Conservation (phyloP, 2,113 vertebrate species). For the Lepisosteus osseus region DNA sequence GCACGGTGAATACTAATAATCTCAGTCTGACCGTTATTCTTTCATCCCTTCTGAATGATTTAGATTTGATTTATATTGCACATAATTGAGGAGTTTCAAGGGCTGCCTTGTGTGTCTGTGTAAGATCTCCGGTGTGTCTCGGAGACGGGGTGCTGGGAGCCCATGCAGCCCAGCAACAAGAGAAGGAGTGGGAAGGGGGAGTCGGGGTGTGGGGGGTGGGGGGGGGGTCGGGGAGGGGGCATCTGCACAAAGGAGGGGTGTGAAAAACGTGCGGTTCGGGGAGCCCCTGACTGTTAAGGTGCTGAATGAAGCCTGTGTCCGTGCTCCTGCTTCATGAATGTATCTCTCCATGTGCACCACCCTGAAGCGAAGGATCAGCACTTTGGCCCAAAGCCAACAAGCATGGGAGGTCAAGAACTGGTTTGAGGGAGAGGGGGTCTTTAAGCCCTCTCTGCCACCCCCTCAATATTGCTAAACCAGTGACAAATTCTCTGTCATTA, state of each 20-base stretch:
- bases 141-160: constrained; percentile 44
- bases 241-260: too few relatives aligned
- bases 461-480: constrained; percentile 20
- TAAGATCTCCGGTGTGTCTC: constrained; percentile 32
- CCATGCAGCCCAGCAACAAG: constrained; percentile 42
- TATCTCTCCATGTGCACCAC: constrained; percentile 69
- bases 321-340: constrained; percentile 69
- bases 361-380: constrained; percentile 18
- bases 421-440: too few relatives aligned
- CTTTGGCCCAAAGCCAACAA: too few relatives aligned
- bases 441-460: not conserved
- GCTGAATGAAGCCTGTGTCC: constrained; percentile 59
- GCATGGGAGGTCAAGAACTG: too few relatives aligned
- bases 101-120: constrained; percentile 55
- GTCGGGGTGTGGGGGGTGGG: not conserved
- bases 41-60: constrained; percentile 61
- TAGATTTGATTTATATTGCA: constrained; percentile 60
- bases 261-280: too few relatives aligned
- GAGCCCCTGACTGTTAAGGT: constrained; percentile 35
- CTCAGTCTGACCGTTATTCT: constrained; percentile 60
- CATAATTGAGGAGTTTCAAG: constrained; percentile 51
- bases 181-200: constrained; percentile 9
- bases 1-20: constrained; percentile 64
- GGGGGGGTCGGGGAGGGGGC: too few relatives aligned
- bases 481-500: constrained; percentile 45